Percentiles rank a stretch among this genome's conserved stretches.
phyloP scores from a whole-genome alignment of 2,888 invertebrate genomes.

The Philopedon plagiatum region DNA sequence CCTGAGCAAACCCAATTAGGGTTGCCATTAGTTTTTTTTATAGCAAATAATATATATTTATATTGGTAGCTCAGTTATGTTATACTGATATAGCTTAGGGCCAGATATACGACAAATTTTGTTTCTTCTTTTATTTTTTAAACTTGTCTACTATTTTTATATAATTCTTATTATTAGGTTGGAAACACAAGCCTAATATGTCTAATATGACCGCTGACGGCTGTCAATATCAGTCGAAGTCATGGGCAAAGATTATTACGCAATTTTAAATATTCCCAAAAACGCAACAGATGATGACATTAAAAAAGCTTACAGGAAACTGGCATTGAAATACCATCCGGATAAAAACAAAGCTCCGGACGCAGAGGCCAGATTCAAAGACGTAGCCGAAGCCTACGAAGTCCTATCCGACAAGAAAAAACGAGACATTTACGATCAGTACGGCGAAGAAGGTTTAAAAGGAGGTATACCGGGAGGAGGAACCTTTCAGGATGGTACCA shows the following conservation, averaged over 20 bases:
- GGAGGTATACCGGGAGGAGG: slow-evolving; percentile 71
- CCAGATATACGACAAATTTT: too few species aligned
- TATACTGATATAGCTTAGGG: too few species aligned
- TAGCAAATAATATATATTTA: too few species aligned
- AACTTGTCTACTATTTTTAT: too few species aligned
- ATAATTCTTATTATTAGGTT: too few species aligned
- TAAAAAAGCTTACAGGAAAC: slow-evolving; percentile 94
- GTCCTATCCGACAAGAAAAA: slow-evolving; percentile 94
- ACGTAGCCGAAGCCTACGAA: slow-evolving; percentile 96
- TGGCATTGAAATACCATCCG: slow-evolving; percentile 97
- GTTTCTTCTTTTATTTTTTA: too few species aligned
- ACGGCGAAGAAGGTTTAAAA: slow-evolving; percentile 92
- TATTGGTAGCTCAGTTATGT: too few species aligned
- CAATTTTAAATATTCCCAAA: slow-evolving; percentile 87
- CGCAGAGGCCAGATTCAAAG: slow-evolving; percentile 95
- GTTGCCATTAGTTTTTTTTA: too few species aligned
- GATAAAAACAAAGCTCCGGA: slow-evolving; percentile 96
- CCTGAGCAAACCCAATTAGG: too few species aligned
- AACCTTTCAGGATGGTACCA: slow-evolving; percentile 74
- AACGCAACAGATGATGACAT: slow-evolving; percentile 94
- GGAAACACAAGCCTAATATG: too few species aligned
- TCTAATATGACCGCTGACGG: neutral
- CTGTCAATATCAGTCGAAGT: slow-evolving; percentile 1
- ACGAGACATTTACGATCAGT: slow-evolving; percentile 91
- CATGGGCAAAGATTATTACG: slow-evolving; percentile 98